Conservation (phyloP, 2,797 vertebrate species). For the Ispidina picta region DNA sequence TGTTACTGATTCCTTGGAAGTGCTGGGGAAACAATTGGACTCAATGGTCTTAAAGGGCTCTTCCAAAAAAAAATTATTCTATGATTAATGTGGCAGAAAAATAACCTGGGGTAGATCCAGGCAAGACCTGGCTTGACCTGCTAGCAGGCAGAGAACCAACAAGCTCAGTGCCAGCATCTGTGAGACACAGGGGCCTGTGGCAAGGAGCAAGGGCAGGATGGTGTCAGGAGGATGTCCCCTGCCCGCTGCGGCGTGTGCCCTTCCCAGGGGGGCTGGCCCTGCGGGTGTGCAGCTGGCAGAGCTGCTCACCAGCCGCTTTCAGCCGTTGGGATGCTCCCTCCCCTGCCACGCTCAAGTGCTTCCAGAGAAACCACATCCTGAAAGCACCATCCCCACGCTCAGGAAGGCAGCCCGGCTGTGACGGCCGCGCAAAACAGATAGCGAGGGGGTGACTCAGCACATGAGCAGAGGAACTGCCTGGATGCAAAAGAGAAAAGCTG, state of each 20-base stretch:
- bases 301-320: not conserved
- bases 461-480: rapidly evolving
- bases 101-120: not conserved
- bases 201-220: not conserved
- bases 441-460: not conserved
- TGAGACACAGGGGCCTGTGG: not conserved
- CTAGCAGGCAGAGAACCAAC: not conserved
- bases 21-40: not conserved
- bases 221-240: rapidly evolving
- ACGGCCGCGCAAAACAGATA: not conserved
- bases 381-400: not conserved
- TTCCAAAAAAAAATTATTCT: not conserved
- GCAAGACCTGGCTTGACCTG: not conserved
- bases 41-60: not conserved
- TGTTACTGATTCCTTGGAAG: no score
- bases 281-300: not conserved
- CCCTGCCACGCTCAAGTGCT: not conserved
- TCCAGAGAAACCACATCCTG: constrained; percentile 33
- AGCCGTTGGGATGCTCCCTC: not conserved
- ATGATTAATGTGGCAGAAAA: not conserved
- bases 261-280: not conserved
- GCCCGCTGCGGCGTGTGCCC: rapidly evolving
- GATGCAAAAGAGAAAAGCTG: not conserved
- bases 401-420: not conserved
- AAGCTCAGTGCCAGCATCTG: not conserved